Base-by-base conservation (phyloP, 2,888 invertebrate genomes). In the Zelleria hepariella region DNA sequence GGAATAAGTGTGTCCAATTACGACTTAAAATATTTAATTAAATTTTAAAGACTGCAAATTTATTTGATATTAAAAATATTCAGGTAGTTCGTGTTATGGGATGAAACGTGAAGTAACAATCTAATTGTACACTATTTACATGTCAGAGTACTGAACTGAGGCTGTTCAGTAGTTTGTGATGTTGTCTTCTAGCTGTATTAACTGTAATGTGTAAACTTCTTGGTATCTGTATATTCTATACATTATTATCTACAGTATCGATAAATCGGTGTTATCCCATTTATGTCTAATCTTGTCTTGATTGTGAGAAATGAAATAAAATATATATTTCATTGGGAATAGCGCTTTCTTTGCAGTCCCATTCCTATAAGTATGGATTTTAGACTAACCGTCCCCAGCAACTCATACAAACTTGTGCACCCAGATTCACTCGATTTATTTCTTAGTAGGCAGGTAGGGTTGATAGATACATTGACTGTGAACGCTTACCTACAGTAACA, bases 41-140 rank as follows among this genome's bases (percentile, higher is more conserved):
- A 62, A 67, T 67, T 67, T 67, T 66, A 63, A 74, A 75, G 76
- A 78, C 77, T 78, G 75, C 67, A 58, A n/a, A 66, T 72, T 72
- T 60, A 64, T 73, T 74, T 72, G 69, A 71, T 72, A 73, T 68
- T 69, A 62, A 68, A 61, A 15, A 68, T 71, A 68, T 70, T 69
- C 61, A 62, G 61, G 63, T 68, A 66, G 64, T 64, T 62, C 63
- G 59, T 63, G 62, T 66, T 62, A 61, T 61, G 25, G 24, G 59
- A 61, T 58, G 62, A 18, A 52, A n/a, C 58, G 58, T 59, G 57
- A 61, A 62, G 58, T 60, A 61, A 58, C 57, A 58, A 60, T 57
- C 47, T 57, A 62, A 61, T 56, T 62, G 61, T 62, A 62, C 61
- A 61, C 61, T 59, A 58, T 61, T 62, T 59, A 58, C 25, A 57